Evolutionary conservation across 2,888 invertebrate species (phyloP).

Genomic region (Cerastoderma edule): DNA sequence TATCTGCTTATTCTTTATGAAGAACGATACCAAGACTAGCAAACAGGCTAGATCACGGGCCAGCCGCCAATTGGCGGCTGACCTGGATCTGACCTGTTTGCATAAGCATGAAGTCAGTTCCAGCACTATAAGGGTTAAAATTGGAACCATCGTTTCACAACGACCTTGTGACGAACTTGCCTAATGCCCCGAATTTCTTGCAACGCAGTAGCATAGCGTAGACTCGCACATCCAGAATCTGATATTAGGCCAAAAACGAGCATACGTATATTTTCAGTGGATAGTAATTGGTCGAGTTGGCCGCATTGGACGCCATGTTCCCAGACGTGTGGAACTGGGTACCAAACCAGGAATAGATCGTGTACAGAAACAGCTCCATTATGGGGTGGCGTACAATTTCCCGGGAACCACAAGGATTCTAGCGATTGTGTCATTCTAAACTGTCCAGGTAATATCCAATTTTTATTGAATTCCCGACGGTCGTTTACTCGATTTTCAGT

Average conservation of each 20-base stretch:
- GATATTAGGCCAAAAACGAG: not conserved
- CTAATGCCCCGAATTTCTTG: too few relatives aligned
- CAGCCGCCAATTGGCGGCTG: too few relatives aligned
- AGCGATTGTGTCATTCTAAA: constrained; percentile 8
- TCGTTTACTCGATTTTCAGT: too few relatives aligned
- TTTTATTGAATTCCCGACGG: not conserved
- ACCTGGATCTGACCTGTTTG: too few relatives aligned
- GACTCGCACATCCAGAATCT: not conserved
- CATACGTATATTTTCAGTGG: constrained; percentile 3
- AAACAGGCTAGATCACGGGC: too few relatives aligned
- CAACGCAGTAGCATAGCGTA: too few relatives aligned
- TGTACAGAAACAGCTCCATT: constrained; percentile 12
- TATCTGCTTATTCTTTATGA: too few relatives aligned
- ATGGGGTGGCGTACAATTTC: constrained; percentile 25
- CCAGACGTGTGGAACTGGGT: constrained; percentile 15
- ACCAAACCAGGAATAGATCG: not conserved
- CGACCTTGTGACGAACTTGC: too few relatives aligned
- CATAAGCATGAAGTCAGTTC: too few relatives aligned
- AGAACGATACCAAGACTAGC: too few relatives aligned
- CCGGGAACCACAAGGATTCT: not conserved
- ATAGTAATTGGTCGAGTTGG: constrained; percentile 20
- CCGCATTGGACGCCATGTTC: constrained; percentile 25
- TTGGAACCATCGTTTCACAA: too few relatives aligned
- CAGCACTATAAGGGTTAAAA: too few relatives aligned
- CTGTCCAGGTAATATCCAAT: constrained; percentile 18